phyloP scores from a whole-genome alignment of 2,797 vertebrate genomes.

The Psittacula echo region DNA sequence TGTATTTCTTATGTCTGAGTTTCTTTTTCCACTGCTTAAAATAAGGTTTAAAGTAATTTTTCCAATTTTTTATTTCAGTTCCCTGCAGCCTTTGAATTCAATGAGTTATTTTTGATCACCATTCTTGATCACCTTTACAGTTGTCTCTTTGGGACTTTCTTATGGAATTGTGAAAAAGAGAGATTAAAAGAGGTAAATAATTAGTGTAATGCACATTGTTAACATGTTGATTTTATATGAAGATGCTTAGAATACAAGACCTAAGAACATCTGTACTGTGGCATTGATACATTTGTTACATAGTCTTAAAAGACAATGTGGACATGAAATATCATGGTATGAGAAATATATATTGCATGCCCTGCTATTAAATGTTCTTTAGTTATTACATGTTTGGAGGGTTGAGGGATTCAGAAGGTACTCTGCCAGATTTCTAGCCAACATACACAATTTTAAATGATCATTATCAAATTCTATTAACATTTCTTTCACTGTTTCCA shows the following conservation, averaged over 20 bases:
- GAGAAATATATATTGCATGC: neutral
- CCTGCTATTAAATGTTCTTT: neutral
- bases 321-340: neutral
- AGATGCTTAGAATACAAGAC: neutral
- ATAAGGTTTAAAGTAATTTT: neutral
- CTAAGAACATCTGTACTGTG: neutral
- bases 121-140: slow-evolving; percentile 97
- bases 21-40: neutral
- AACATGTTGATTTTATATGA: neutral
- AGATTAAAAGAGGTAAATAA: slow-evolving; percentile 82
- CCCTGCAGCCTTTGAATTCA: slow-evolving; percentile 96
- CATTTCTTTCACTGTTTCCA: neutral
- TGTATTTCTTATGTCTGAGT: neutral
- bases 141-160: slow-evolving; percentile 95
- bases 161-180: slow-evolving; percentile 93
- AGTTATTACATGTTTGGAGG: neutral
- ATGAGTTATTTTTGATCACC: slow-evolving; percentile 92
- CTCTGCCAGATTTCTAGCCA: neutral
- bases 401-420: neutral
- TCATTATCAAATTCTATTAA: neutral
- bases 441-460: neutral
- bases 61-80: slow-evolving; percentile 79
- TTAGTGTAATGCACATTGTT: neutral
- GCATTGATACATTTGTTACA: neutral
- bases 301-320: neutral